Evolutionary conservation across 2,797 vertebrate genomes (phyloP), one percentile per base, ranked within the genome.

Genomic region (Protonibea diacanthus): DNA sequence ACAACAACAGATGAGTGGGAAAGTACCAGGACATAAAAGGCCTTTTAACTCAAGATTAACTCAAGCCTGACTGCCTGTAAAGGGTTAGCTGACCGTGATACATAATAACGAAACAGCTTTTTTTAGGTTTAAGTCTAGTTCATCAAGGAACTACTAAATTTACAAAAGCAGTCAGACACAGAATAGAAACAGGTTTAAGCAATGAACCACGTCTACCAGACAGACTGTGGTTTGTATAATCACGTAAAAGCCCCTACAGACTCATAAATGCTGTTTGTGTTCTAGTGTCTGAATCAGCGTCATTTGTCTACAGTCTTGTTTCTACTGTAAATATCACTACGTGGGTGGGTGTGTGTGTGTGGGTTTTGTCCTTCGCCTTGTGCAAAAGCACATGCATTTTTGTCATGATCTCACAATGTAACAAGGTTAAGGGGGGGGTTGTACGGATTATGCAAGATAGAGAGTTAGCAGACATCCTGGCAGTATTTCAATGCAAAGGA

Each of bases 11-110:
- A 66, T 72, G 48, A 67, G 56, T 51, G 53, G 93, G 90, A 91
- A 94, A 94, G 91, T 91, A 93, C 93, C 91, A 59, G 40, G 3
- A 29, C 10, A 56, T 49, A 17, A 63, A 58, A 69, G 40, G 49
- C 40, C 27, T 27, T 52, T 70, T 25, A n/a, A 17, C 1, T 10
- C 1, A 0, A 65, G 62, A 20, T 71, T 52, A 81, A 38, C 33
- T 38, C 33, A 9, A 38, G 13, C 25, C 21, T 11, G 4, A 55
- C 1, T 49, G 23, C 25, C 53, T 21, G 47, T 47, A 15, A n/a
- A 14, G 0, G 45, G 56, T 68, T 40, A 42, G 8, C 1, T 47
- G 23, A 61, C 40, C 44, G 47, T 44, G 33, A 38, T 20, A 13
- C n/a, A 15, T 38, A 15, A 70, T 59, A 64, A 55, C 23, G 10